Conservation (phyloP, 1,140 invertebrate genomes). For the Calycopis cecrops region DNA sequence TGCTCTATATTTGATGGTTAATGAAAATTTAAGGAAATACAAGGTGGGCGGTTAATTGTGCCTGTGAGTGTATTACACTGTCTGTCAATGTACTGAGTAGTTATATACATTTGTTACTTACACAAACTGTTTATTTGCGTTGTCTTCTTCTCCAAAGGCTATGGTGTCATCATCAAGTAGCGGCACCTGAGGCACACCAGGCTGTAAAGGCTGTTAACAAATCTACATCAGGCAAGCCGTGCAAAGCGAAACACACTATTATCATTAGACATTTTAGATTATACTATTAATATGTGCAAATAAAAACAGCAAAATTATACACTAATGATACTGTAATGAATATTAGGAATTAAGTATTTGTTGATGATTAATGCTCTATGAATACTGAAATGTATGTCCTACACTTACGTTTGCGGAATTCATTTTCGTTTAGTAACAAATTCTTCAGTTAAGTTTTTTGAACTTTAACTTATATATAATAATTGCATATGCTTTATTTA, state of each 20-base stretch:
- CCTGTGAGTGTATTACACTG: no score
- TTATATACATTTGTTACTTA: conserved; percentile 32
- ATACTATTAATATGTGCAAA: conserved; percentile 28
- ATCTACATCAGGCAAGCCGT: conserved; percentile 59
- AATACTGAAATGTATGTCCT: no score
- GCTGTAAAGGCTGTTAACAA: conserved; percentile 60
- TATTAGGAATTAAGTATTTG: neutral
- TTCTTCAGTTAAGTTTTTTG: no score
- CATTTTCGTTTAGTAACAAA: no score
- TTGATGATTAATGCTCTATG: conserved; percentile 4
- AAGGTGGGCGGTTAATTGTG: no score
- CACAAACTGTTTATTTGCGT: conserved; percentile 72
- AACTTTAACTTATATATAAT: no score
- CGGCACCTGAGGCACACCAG: conserved; percentile 80
- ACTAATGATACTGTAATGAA: neutral
- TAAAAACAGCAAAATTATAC: conserved; percentile 29
- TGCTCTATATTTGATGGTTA: no score
- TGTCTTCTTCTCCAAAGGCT: conserved; percentile 90
- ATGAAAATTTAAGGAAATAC: no score
- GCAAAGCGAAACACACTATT: conserved; percentile 49
- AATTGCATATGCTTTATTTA: no score
- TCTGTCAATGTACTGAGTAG: neutral
- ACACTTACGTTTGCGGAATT: conserved; percentile 59
- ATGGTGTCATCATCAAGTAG: conserved; percentile 90
- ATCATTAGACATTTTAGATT: conserved; percentile 4